Base-by-base conservation (phyloP, 1,140 invertebrate genomes). In the Drosophila repletoides region DNA sequence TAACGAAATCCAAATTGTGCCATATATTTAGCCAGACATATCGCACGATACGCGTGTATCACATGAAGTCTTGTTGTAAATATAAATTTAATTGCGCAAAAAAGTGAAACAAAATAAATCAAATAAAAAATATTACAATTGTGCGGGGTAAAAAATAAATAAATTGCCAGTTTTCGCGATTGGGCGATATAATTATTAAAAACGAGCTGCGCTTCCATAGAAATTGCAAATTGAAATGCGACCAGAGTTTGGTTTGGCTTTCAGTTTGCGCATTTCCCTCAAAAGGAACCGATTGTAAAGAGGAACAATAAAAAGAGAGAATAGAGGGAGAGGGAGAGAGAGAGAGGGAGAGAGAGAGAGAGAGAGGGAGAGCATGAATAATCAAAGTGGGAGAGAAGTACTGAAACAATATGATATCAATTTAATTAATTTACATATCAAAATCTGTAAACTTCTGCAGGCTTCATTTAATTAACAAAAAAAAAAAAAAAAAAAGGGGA, bases 81-180 rank as follows among this genome's bases (percentile, higher is more conserved):
- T 84, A 83, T 75, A 83, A 73, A 84, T 84, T 84, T 84, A 83
- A 79, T 83, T 83, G 79, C 65, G 72, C 51, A 83, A 83, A 75
- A 83, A 76, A 72, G 38, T 59, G 61, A 53, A 34, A 61, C 29
- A 59, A 64, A 76, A 76, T 73, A 64, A 56, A 46, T 66, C 48
- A 77, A 76, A 59, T 26, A 51, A 67, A 38, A 79, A 49, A 26
- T 9, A 28, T 33, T 33, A 51, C 63, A 53, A 34, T 12, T 29
- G 6, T 14, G 17, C 22, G 19, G 4, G 40, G 22, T 26, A 40
- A 52, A 61, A 34, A 34, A 24, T 3, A n/a, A 9, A 10, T 19
- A 21, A 41, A 63, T 15, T 45, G 29, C 21, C 12, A 19, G 49
- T 17, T 19, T 41, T 28, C 12, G 40, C 41, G 12, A 58, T 48